Percentiles rank a stretch among this genome's conserved stretches.
These are phyloP conservation scores for Agrochola lota DNA, from an alignment of 2,888 invertebrate genomes.

Conservation along the genomic window DNA sequence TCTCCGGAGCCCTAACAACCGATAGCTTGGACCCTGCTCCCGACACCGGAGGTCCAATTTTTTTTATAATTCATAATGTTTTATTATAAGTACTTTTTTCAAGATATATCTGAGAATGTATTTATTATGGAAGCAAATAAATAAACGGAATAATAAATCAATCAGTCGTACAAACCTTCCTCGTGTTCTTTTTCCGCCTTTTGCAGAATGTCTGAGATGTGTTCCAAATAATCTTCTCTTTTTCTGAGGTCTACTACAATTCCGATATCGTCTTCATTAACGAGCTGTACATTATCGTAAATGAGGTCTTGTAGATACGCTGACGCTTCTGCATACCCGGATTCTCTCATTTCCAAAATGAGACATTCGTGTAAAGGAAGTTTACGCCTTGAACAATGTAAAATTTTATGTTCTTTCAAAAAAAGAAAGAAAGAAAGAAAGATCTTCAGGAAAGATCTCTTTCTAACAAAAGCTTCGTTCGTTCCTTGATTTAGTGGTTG, in stretches of 20 bases:
- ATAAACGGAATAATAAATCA: background rate
- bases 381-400: constrained; percentile 82
- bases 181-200: constrained; percentile 82
- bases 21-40: background rate
- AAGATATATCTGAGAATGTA: background rate
- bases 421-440: too few species aligned
- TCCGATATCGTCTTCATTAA: constrained; percentile 88
- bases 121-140: background rate
- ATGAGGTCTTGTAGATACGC: constrained; percentile 89
- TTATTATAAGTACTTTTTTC: too few species aligned
- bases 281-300: constrained; percentile 88
- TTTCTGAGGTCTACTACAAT: constrained; percentile 85
- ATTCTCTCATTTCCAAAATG: constrained; percentile 89
- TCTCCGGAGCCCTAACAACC: background rate
- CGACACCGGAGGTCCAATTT: too few species aligned
- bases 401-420: background rate
- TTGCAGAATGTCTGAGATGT: constrained; percentile 78
- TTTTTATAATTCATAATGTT: too few species aligned
- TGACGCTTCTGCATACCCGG: constrained; percentile 86
- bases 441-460: too few species aligned
- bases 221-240: constrained; percentile 79
- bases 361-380: constrained; percentile 89
- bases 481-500: background rate
- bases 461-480: background rate
- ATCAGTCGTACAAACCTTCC: constrained; percentile 72